Base-by-base conservation (phyloP, 2,888 invertebrate genomes). In the Scaptomyza cyrtandrae region DNA sequence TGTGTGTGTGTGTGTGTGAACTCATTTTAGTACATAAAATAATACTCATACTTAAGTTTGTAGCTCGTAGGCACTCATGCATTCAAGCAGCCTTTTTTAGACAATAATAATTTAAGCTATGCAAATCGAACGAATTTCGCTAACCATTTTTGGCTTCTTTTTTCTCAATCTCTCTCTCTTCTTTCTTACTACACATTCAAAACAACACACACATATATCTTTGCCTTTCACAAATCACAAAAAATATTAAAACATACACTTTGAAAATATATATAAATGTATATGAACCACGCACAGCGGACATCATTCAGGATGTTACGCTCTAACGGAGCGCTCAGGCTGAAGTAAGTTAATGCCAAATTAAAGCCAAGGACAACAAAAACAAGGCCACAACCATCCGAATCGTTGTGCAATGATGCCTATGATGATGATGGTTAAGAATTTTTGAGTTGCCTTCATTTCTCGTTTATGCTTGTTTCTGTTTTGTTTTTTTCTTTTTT, bases 271-370 rank as follows among this genome's bases (percentile, higher is more conserved):
- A 24, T 24, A 66, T 46, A 56, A n/a, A 37, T 37, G n/a, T 37
- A 57, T 33, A 31, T n/a, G 10, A 54, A 41, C 35, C 49, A 61
- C 52, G 37, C 61, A 73, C 74, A 75, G 91, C 91, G 90, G 91
- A 91, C 89, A 91, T 91, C 85, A 91, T 91, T 86, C 91, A 91
- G 91, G 91, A 91, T 89, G 91, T 91, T 89, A 91, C 91, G 90
- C 91, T 91, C 91, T 91, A 91, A 91, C 91, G 90, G 91, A 90
- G 91, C 89, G 90, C 91, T 86, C 86, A 85, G 76, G 83, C 89
- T 85, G 91, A 91, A 87, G 91, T 91, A 91, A 91, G 91, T 91
- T 69, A 56, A 68, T 52, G 41, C 39, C 14, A 67, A 49, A 58
- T 56, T 66, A 54, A 73, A 48, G 59, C 56, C 68, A 54, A 72